phyloP scores from a whole-genome alignment of 2,888 invertebrate species.

The Deilephila elpenor region DNA sequence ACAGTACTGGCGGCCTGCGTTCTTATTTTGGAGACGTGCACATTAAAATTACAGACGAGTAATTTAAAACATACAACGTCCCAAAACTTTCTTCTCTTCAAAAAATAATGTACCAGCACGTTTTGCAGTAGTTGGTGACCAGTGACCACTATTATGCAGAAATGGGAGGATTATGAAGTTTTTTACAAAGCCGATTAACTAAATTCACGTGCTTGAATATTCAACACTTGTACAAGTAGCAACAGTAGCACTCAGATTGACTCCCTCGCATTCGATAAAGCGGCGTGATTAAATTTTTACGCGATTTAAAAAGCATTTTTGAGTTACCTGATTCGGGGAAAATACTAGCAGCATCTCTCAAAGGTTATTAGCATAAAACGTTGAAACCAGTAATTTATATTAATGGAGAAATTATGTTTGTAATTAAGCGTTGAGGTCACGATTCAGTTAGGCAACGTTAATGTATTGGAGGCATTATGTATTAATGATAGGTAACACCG shows the following conservation, averaged over 20 bases:
- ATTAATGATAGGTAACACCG: conserved; percentile 39
- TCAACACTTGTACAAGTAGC: conserved; percentile 1
- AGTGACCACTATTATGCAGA: no score
- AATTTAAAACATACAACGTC: no score
- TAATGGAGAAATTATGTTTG: conserved; percentile 69
- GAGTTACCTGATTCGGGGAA: conserved; percentile 45
- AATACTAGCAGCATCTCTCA: conserved; percentile 47
- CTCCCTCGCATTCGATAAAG: conserved; percentile 60
- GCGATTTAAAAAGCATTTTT: conserved; percentile 63
- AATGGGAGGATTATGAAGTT: not conserved
- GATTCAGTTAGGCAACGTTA: conserved; percentile 32
- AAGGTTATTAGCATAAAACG: conserved; percentile 60
- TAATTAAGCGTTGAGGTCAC: conserved; percentile 56
- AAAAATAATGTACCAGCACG: no score
- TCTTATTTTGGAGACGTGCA: no score
- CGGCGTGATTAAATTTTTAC: conserved; percentile 66
- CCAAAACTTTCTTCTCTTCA: no score
- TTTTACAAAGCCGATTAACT: conserved; percentile 13
- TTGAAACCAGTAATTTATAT: conserved; percentile 58
- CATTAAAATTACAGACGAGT: no score
- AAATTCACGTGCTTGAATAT: conserved; percentile 13
- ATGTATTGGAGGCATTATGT: conserved; percentile 38
- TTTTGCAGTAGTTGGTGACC: no score
- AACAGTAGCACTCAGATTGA: conserved; percentile 23
- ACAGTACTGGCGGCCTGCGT: no score